Conservation (phyloP, 2,797 vertebrate species). For the Poliocrania exsul region DNA sequence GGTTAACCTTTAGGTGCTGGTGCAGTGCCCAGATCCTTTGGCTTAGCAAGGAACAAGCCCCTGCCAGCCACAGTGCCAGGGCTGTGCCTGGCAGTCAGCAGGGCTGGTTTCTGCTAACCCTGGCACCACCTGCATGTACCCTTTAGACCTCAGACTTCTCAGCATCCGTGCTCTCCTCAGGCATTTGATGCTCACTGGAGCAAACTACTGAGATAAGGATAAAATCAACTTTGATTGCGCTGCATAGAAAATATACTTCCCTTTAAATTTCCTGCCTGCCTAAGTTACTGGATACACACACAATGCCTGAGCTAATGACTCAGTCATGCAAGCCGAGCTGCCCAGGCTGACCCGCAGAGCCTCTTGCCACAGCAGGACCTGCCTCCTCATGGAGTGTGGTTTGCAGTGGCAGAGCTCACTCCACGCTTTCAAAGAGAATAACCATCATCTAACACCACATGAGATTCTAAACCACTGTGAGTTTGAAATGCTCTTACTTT, state of each 20-base stretch:
- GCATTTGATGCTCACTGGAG: constrained; percentile 25
- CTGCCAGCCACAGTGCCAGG: background rate
- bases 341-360: background rate
- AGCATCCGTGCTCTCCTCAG: background rate
- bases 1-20: background rate
- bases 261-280: constrained; percentile 56
- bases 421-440: background rate
- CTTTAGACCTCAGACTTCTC: background rate
- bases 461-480: background rate
- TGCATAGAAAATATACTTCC: constrained; percentile 53
- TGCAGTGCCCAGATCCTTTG: background rate
- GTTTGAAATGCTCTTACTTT: background rate
- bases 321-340: background rate
- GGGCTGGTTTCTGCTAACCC: background rate
- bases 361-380: background rate
- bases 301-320: background rate
- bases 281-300: constrained; percentile 12
- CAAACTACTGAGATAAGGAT: constrained; percentile 34
- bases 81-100: background rate
- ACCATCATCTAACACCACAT: rapidly evolving
- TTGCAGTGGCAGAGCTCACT: background rate
- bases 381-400: background rate
- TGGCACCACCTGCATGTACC: background rate
- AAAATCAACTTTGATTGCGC: constrained; percentile 46
- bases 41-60: rapidly evolving